These are phyloP conservation scores for Papilio xuthus DNA, from an alignment of 1,140 invertebrate genomes.

Conservation along the genomic window DNA sequence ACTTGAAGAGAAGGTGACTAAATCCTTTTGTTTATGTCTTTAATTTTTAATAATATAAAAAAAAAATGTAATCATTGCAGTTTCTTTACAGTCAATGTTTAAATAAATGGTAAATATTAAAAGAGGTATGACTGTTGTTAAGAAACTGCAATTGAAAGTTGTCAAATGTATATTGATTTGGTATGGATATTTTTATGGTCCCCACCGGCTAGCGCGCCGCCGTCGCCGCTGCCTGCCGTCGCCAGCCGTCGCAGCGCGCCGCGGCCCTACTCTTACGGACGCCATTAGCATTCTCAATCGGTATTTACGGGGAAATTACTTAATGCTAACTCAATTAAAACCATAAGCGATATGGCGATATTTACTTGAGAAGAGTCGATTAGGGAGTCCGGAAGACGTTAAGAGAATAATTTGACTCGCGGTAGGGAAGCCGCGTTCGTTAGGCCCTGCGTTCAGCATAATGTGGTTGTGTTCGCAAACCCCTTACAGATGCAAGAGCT, in stretches of 20 bases:
- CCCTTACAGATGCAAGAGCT: conserved; percentile 78
- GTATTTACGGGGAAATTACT: conserved; percentile 81
- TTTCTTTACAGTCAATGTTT: conserved; percentile 62
- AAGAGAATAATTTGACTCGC: conserved; percentile 75
- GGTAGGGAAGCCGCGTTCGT: conserved; percentile 69
- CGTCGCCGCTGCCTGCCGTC: conserved; percentile 68
- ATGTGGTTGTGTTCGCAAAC: conserved; percentile 80
- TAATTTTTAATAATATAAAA: conserved; percentile 54
- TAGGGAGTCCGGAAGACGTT: conserved; percentile 53
- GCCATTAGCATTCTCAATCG: conserved; percentile 78
- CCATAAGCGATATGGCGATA: conserved; percentile 49
- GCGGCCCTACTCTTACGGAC: conserved; percentile 67
- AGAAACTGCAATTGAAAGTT: conserved; percentile 79
- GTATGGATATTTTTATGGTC: conserved; percentile 82
- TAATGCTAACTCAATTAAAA: conserved; percentile 70
- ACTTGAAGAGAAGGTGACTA: conserved; percentile 94
- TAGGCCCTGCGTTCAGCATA: conserved; percentile 79
- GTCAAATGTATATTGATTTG: conserved; percentile 81
- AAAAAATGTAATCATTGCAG: conserved; percentile 78
- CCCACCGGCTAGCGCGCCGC: conserved; percentile 79
- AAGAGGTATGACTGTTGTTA: conserved; percentile 44
- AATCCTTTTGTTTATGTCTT: conserved; percentile 45
- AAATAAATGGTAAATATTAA: conserved; percentile 14
- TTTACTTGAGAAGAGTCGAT: conserved; percentile 40
- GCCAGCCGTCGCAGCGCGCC: conserved; percentile 69